Conservation (phyloP, 2,113 vertebrate species). For the Macroglossus sobrinus region DNA sequence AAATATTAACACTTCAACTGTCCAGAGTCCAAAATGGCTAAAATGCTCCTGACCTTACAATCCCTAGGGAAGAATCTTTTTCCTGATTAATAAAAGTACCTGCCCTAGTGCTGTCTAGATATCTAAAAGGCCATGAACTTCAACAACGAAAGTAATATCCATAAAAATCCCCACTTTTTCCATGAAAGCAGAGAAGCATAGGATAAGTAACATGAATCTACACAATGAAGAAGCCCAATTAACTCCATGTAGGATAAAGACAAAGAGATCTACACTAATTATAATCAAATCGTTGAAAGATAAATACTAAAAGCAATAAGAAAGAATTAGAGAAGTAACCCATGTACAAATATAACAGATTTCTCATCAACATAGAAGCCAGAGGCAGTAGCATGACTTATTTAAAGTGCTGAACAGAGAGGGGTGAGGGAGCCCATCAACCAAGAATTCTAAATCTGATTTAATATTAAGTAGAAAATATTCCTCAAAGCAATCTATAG, state of each 20-base stretch:
- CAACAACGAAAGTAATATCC: neutral
- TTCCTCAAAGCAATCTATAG: neutral
- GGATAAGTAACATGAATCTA: neutral
- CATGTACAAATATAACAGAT: neutral
- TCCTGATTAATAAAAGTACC: neutral
- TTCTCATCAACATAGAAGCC: neutral
- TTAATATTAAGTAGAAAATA: neutral
- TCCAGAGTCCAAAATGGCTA: neutral
- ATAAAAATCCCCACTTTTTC: neutral
- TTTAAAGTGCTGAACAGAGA: neutral
- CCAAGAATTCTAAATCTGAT: neutral
- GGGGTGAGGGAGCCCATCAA: neutral
- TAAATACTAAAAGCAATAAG: neutral
- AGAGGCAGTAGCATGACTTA: neutral
- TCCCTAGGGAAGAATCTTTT: neutral
- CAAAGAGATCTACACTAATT: neutral
- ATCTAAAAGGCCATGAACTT: neutral
- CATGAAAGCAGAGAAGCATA: neutral
- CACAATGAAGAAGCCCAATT: neutral
- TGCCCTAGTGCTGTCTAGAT: neutral
- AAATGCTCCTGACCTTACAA: neutral
- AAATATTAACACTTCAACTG: neutral
- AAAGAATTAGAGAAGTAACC: neutral
- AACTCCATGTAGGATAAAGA: slow-evolving; percentile 21
- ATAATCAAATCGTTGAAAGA: neutral